Percentiles rank a stretch among this genome's conserved stretches.
phyloP scores from a whole-genome alignment of 1,140 invertebrate species.

The Druon quercuslanigerum region DNA sequence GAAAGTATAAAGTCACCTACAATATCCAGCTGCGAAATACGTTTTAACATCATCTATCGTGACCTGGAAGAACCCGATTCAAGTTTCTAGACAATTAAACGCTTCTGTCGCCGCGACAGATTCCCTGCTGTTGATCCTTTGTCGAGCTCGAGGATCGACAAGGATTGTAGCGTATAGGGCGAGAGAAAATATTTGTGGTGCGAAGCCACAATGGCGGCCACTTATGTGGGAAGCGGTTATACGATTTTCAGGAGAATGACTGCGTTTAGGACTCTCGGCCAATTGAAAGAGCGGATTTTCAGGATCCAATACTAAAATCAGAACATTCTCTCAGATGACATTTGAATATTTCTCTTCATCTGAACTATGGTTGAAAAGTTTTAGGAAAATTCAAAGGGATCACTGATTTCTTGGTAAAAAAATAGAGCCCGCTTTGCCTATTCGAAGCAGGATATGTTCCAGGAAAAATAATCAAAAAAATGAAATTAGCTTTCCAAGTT shows the following conservation, averaged over 20 bases:
- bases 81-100: slow-evolving; percentile 58
- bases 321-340: slow-evolving; percentile 12
- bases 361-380: not conserved
- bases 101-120: slow-evolving; percentile 57
- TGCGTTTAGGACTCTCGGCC: slow-evolving; percentile 36
- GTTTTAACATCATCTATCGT: slow-evolving; percentile 11
- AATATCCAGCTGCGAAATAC: slow-evolving; percentile 28
- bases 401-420: not conserved
- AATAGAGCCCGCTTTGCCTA: not conserved
- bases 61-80: slow-evolving; percentile 38
- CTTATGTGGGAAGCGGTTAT: slow-evolving; percentile 52
- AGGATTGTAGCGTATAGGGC: slow-evolving; percentile 47
- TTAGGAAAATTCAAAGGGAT: not conserved
- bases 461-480: too few relatives aligned
- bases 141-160: slow-evolving; percentile 55
- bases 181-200: slow-evolving; percentile 63
- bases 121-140: slow-evolving; percentile 62
- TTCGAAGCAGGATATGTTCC: too few relatives aligned
- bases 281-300: slow-evolving; percentile 1
- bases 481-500: too few relatives aligned
- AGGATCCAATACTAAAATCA: not conserved
- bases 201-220: slow-evolving; percentile 49
- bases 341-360: not conserved
- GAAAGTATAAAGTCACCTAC: slow-evolving; percentile 20
- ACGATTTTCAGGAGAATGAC: slow-evolving; percentile 42